Evolutionary conservation across 2,888 invertebrate genomes (phyloP).

Genomic region (Chydorus sphaericus): DNA sequence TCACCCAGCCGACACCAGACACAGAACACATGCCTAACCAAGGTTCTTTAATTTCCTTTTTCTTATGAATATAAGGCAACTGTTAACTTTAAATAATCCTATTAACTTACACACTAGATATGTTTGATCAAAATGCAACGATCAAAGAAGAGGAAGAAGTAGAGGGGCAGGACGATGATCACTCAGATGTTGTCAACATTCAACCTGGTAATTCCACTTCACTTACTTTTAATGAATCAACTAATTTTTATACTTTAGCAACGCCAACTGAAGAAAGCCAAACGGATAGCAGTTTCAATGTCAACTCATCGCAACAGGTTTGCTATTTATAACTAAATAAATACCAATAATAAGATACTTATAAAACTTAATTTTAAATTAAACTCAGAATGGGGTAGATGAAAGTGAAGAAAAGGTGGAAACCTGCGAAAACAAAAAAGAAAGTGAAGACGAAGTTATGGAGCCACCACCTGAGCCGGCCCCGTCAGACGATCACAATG

Average conservation of each 20-base stretch:
- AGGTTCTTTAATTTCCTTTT: slow-evolving; percentile 13
- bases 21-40: slow-evolving; percentile 22
- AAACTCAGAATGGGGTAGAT: slow-evolving; percentile 17
- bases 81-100: no score
- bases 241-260: no score
- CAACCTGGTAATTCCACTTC: not conserved
- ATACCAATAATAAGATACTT: no score
- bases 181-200: not conserved
- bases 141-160: not conserved
- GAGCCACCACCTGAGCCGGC: no score
- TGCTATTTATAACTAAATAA: slow-evolving; percentile 82
- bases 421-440: slow-evolving; percentile 6
- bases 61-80: no score
- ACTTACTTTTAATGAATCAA: no score
- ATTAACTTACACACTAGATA: no score
- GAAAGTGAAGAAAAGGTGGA: slow-evolving; percentile 7
- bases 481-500: no score
- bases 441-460: no score
- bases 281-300: no score
- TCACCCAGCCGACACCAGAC: slow-evolving; percentile 38
- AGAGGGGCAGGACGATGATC: not conserved
- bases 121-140: slow-evolving; percentile 3
- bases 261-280: no score
- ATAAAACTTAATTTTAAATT: no score
- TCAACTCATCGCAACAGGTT: slow-evolving; percentile 82